Percentiles rank a stretch among this genome's conserved stretches.
phyloP scores from a whole-genome alignment of 2,113 vertebrate species.

The Cariama cristata region DNA sequence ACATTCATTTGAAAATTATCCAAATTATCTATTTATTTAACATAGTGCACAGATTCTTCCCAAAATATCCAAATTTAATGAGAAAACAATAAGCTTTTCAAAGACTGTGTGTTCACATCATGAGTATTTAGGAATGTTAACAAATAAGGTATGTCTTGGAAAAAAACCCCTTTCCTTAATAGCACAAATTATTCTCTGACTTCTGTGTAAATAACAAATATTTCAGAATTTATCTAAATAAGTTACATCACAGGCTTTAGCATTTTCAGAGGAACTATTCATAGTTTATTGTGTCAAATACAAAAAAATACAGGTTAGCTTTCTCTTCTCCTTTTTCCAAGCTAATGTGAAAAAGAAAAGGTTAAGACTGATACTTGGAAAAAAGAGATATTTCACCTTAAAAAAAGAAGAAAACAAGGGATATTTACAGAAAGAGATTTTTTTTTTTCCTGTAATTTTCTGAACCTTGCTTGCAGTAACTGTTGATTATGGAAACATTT shows the following conservation, averaged over 20 bases:
- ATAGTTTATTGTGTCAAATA: background rate
- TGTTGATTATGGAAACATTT: background rate
- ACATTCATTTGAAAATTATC: slow-evolving; percentile 11
- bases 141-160: slow-evolving; percentile 16
- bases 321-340: background rate
- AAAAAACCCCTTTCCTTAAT: background rate
- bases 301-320: background rate
- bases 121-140: background rate
- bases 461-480: background rate
- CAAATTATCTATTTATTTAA: slow-evolving; percentile 21
- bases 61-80: background rate
- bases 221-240: background rate
- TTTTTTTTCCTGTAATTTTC: background rate
- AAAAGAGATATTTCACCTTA: background rate
- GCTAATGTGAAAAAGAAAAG: background rate
- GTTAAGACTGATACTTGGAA: background rate
- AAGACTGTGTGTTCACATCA: background rate
- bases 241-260: background rate
- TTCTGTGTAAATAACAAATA: background rate
- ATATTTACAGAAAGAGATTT: background rate
- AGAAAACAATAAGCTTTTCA: slow-evolving; percentile 24
- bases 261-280: background rate
- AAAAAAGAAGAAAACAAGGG: background rate
- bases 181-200: background rate
- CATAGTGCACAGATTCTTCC: background rate